Evolutionary conservation across 2,888 invertebrate species (phyloP).

Genomic region (Drosophila setosimentum): DNA sequence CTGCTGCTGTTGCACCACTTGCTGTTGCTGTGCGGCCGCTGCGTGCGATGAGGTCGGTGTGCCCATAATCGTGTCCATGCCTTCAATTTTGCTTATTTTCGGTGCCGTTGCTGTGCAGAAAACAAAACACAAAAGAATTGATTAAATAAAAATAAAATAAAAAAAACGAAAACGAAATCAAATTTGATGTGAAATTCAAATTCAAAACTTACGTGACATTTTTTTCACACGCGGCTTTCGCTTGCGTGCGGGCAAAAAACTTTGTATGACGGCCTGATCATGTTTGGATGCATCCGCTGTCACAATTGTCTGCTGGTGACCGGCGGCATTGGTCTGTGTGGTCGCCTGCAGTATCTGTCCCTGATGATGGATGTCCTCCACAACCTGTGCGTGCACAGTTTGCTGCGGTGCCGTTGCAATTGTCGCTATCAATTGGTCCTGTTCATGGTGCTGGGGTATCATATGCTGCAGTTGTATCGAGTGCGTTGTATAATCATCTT

Average conservation of each 20-base stretch:
- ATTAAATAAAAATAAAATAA: background rate
- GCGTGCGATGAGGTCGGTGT: conserved; percentile 82
- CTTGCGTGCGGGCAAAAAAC: conserved; percentile 86
- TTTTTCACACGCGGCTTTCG: conserved; percentile 87
- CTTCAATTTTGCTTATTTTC: conserved; percentile 84
- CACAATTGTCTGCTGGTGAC: conserved; percentile 83
- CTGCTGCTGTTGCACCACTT: conserved; percentile 72
- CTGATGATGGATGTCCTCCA: conserved; percentile 84
- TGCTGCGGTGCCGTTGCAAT: conserved; percentile 85
- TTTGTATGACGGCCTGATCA: conserved; percentile 84
- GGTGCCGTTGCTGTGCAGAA: conserved; percentile 77
- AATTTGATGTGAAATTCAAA: background rate
- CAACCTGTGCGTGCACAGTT: conserved; percentile 85
- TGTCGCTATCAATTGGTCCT: conserved; percentile 85
- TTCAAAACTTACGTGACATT: conserved; percentile 81
- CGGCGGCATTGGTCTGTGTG: conserved; percentile 78
- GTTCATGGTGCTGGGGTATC: conserved; percentile 85
- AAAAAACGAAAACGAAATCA: background rate
- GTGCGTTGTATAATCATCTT: conserved; percentile 85
- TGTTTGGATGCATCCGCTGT: conserved; percentile 84
- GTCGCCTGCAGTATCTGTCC: conserved; percentile 84
- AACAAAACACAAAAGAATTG: background rate
- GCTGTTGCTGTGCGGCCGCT: conserved; percentile 57
- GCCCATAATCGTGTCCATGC: conserved; percentile 84
- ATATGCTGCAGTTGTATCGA: conserved; percentile 85